Evolutionary conservation across 2,113 vertebrate species (phyloP), one percentile per base, ranked within the genome.

Genomic region (Burhinus oedicnemus): DNA sequence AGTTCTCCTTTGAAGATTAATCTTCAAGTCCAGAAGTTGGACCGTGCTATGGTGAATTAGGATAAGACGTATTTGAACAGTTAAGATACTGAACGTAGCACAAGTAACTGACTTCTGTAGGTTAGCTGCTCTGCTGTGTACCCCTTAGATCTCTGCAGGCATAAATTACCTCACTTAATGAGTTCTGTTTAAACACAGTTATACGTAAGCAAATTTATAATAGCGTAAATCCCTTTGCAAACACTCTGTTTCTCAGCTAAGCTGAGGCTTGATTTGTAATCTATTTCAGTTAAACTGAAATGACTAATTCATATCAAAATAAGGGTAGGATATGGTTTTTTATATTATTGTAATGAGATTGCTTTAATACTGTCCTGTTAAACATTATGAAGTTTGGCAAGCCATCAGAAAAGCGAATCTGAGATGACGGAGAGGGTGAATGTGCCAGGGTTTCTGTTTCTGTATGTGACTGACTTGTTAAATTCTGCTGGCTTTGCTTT

Each of bases 401-500:
- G 36, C 65, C 42, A 5, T 84, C 83, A 74, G 70, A 49, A 81
- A 32, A 84, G 15, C 1, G 0, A 82, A 18, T 64, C 65, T 68
- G 69, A 78, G 72, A 15, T 44, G 55, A 25, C 2, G 11, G 42
- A 61, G 76, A 72, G 79, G 42, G 5, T 60, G 60, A 38, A 38
- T 64, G 80, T 92, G 86, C 64, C 54, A 49, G 49, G 51, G 44
- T 76, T 92, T 89, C 61, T 95, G 89, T 91, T 87, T 32, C 72
- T 89, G 45, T 51, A 2, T 38, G 64, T 93, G 78, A 57, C 69
- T 95, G 86, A 82, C 68, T 2, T 85, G 62, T 69, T 27, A 18
- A 97, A 54, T 49, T 60, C 42, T 83, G 42, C 81, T 62, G 86
- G 45, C 62, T 94, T 85, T 97, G 69, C 90, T 96, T 92, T 89